Conservation (phyloP, 2,113 vertebrate species). For the Puntigrus tetrazona region DNA sequence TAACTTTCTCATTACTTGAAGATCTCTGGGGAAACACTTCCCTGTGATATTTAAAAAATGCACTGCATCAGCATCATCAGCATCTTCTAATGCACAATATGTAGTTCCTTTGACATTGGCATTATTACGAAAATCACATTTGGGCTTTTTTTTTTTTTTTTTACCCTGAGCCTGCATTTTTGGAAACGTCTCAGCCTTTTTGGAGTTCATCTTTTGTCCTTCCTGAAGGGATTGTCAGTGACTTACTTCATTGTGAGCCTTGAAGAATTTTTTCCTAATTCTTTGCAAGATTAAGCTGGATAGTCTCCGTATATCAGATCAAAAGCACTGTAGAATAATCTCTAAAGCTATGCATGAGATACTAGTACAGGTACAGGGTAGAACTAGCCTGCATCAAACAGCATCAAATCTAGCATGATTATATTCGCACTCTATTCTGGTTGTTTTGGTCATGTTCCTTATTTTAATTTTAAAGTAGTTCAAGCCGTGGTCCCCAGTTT, state of each 20-base stretch:
- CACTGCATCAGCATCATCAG: neutral
- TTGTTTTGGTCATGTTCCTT: neutral
- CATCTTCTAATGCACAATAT: neutral
- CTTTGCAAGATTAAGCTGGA: neutral
- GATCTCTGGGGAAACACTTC: neutral
- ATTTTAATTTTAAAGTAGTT: constrained; percentile 19
- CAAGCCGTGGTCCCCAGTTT: neutral
- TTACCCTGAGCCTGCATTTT: constrained; percentile 9
- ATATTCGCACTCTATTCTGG: neutral
- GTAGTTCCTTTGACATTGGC: neutral
- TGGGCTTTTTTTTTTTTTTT: neutral
- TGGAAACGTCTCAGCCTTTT: constrained; percentile 9
- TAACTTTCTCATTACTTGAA: neutral
- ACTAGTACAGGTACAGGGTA: neutral
- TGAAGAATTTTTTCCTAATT: neutral
- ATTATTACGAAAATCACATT: constrained; percentile 10
- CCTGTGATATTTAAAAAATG: neutral
- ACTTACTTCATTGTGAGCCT: neutral
- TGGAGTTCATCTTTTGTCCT: neutral
- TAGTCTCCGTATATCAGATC: neutral
- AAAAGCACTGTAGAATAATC: neutral
- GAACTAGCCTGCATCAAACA: neutral
- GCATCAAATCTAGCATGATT: neutral
- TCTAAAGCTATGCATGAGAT: neutral
- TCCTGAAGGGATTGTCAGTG: neutral